Percentiles rank a stretch among this genome's conserved stretches.
Conservation (phyloP, 23 tunicate species). For the Ascidia mentula region DNA sequence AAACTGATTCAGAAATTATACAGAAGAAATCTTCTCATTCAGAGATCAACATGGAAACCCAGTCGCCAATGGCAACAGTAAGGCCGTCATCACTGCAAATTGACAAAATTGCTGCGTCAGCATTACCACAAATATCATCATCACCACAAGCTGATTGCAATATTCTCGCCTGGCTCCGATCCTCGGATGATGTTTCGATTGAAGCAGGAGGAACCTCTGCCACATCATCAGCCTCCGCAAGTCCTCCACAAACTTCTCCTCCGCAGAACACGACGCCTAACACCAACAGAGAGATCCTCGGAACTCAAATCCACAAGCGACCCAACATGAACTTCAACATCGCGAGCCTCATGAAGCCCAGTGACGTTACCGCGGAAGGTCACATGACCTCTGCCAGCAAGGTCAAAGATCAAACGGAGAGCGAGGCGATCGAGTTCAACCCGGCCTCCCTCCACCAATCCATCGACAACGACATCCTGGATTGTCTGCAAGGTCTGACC, state of each 20-base stretch:
- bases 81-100: not conserved
- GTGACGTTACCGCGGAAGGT: not conserved
- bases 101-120: not conserved
- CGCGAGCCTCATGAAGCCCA: slow-evolving; percentile 43
- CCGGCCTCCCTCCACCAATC: slow-evolving; percentile 28
- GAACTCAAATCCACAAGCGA: not conserved
- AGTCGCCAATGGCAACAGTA: not conserved
- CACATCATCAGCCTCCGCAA: not conserved
- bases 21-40: too few species aligned
- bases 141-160: not conserved
- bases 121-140: not conserved
- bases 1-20: too few species aligned
- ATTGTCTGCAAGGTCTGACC: slow-evolving; percentile 25
- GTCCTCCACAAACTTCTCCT: not conserved
- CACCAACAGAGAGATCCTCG: not conserved
- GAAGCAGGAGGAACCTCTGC: not conserved
- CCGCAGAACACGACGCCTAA: not conserved
- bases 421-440: slow-evolving; percentile 7
- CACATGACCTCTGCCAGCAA: not conserved
- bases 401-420: slow-evolving; percentile 6
- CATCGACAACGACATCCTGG: slow-evolving; percentile 34
- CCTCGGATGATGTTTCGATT: not conserved
- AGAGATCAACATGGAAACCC: too few species aligned
- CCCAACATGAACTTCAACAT: slow-evolving; percentile 26
- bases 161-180: not conserved